A percentile compares a stretch with the other conserved stretches of the same genome.
Evolutionary conservation across 2,113 vertebrate genomes (phyloP).

Genomic region (Ophiodon elongatus): DNA sequence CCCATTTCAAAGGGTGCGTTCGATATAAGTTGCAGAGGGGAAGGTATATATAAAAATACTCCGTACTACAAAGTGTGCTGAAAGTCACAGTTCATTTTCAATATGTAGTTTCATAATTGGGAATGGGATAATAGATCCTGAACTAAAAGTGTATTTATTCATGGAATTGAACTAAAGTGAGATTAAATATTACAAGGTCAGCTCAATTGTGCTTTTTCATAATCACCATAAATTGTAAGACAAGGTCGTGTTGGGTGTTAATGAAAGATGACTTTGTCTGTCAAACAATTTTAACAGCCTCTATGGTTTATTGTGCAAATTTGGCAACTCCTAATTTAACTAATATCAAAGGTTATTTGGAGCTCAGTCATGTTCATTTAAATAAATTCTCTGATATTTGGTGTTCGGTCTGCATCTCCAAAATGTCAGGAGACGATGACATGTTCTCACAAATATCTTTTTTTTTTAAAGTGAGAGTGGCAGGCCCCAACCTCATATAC

Average conservation of each 20-base stretch:
- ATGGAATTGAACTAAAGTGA: neutral
- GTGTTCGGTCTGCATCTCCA: neutral
- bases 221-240: neutral
- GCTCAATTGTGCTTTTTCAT: neutral
- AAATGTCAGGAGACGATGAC: neutral
- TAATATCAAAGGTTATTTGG: neutral
- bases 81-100: neutral
- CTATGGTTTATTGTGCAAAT: neutral
- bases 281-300: neutral
- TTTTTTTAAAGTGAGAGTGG: no score
- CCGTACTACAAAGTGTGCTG: neutral
- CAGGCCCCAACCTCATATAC: neutral
- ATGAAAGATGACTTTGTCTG: conserved; percentile 27
- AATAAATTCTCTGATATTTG: neutral
- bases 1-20: neutral
- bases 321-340: neutral
- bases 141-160: neutral
- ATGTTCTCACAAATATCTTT: neutral
- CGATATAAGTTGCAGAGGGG: neutral
- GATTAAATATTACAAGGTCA: neutral
- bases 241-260: neutral
- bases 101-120: neutral
- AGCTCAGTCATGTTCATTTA: neutral
- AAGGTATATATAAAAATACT: no score
- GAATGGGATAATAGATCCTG: neutral